phyloP scores from a whole-genome alignment of 2,888 invertebrate genomes.

The Thelaira solivaga region DNA sequence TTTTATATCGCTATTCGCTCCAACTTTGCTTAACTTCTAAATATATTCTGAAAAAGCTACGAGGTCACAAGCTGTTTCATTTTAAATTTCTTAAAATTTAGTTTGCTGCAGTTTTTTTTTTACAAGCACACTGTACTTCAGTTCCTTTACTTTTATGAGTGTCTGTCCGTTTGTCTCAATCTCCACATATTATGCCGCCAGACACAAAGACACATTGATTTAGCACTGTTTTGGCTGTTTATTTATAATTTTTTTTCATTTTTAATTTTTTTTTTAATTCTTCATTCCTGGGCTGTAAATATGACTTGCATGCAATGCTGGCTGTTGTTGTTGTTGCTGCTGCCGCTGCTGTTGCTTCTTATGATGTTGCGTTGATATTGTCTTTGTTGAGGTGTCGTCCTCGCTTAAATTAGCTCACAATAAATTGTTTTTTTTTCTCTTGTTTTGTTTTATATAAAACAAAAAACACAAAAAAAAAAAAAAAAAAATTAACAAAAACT shows the following conservation, averaged over 20 bases:
- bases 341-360: not conserved
- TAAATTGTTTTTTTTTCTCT: conserved; percentile 48
- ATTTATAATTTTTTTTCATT: conserved; percentile 11
- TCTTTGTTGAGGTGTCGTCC: conserved; percentile 54
- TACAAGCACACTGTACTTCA: not conserved
- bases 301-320: conserved; percentile 51
- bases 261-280: not conserved
- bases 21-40: too few species aligned
- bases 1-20: too few species aligned
- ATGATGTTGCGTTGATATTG: conserved; percentile 37
- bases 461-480: not conserved
- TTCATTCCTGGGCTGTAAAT: conserved; percentile 35
- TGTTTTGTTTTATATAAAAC: conserved; percentile 32
- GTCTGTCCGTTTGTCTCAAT: conserved; percentile 20
- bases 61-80: not conserved
- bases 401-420: conserved; percentile 58
- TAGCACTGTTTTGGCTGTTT: conserved; percentile 52
- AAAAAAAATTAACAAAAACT: too few species aligned
- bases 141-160: not conserved
- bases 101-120: too few species aligned
- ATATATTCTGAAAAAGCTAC: too few species aligned
- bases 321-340: not conserved
- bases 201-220: conserved; percentile 71
- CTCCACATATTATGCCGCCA: conserved; percentile 67
- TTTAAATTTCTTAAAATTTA: too few species aligned